A percentile compares a stretch with the other conserved stretches of the same genome.
These are phyloP conservation scores for Apaloderma vittatum DNA, from an alignment of 2,113 vertebrate species.

Conservation along the genomic window DNA sequence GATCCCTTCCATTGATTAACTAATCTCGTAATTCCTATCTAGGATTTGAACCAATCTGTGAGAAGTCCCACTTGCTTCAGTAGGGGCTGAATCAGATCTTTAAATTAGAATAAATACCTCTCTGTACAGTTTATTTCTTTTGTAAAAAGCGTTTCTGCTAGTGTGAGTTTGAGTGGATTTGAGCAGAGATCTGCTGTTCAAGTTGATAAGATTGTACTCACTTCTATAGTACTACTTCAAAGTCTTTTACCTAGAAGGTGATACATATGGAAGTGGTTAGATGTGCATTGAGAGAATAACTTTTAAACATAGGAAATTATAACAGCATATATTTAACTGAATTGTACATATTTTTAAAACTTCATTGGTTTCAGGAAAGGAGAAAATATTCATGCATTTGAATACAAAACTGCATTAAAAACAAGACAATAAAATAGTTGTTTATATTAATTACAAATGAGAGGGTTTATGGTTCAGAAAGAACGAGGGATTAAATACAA, in stretches of 20 bases:
- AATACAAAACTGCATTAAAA: neutral
- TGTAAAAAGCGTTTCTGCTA: conserved; percentile 3
- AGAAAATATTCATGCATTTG: neutral
- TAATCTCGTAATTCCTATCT: neutral
- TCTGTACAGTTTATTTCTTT: conserved; percentile 11
- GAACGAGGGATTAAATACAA: neutral
- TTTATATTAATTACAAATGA: neutral
- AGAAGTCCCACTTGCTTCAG: neutral
- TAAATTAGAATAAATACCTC: neutral
- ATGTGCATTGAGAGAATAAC: neutral
- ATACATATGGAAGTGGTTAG: neutral
- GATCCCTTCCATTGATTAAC: neutral
- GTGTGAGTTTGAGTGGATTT: neutral
- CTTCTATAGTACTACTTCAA: neutral
- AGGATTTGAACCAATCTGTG: neutral
- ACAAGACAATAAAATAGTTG: neutral
- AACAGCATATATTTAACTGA: neutral
- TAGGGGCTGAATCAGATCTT: neutral
- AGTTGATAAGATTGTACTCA: neutral
- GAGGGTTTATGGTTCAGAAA: neutral
- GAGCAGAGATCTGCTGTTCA: neutral
- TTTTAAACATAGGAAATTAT: neutral
- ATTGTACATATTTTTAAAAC: conserved; percentile 14
- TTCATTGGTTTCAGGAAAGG: neutral
- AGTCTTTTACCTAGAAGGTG: neutral